Percentiles rank a stretch among this genome's conserved stretches.
phyloP scores from a whole-genome alignment of 2,113 vertebrate genomes.

The Chlorocebus sabaeus region DNA sequence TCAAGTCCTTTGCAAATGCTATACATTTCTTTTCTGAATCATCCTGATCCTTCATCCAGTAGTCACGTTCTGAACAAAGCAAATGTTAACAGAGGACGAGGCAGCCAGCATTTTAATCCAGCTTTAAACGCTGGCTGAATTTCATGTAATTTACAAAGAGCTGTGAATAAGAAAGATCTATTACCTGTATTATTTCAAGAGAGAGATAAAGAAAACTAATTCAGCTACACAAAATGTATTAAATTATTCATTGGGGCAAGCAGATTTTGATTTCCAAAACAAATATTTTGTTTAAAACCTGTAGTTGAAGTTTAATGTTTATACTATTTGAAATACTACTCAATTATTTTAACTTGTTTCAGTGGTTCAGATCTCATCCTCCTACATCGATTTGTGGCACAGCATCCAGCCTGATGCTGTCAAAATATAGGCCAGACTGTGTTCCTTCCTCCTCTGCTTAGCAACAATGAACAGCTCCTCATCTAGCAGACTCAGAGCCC shows the following conservation, averaged over 20 bases:
- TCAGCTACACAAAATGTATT: slow-evolving; percentile 24
- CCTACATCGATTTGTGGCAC: background rate
- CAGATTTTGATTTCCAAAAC: slow-evolving; percentile 45
- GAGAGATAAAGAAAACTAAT: background rate
- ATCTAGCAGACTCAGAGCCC: background rate
- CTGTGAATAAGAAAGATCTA: slow-evolving; percentile 52
- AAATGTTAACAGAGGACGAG: slow-evolving; percentile 48
- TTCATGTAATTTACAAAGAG: slow-evolving; percentile 48
- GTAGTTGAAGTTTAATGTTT: background rate
- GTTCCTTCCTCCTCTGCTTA: background rate
- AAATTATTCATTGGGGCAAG: slow-evolving; percentile 18
- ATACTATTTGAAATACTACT: background rate
- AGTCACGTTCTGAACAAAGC: background rate
- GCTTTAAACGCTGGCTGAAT: slow-evolving; percentile 25
- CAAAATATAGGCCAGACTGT: background rate
- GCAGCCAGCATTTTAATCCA: slow-evolving; percentile 45
- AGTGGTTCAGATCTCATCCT: background rate
- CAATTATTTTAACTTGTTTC: background rate
- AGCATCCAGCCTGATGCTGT: background rate
- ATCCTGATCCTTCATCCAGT: background rate
- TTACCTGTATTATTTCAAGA: slow-evolving; percentile 9
- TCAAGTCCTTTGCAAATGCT: background rate
- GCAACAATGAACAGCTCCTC: background rate
- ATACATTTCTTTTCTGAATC: background rate
- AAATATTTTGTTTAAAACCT: slow-evolving; percentile 38